Evolutionary conservation across 1,140 invertebrate genomes (phyloP), one percentile per base, ranked within the genome.

Genomic region (Copidosoma floridanum): DNA sequence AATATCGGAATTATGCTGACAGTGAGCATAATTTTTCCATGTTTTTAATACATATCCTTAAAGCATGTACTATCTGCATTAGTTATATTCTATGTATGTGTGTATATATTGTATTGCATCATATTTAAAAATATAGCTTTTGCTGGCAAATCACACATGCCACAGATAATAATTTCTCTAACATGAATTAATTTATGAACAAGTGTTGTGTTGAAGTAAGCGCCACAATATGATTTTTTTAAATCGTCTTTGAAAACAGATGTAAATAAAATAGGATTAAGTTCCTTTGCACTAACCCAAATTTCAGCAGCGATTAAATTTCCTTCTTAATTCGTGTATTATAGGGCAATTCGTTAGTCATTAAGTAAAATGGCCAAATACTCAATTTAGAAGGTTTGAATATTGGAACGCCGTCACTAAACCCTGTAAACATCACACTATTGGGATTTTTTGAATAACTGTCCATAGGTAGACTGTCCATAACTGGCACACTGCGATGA

Each of bases 61-160:
- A n/a, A n/a, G n/a, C n/a, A n/a, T n/a, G n/a, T n/a, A n/a, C n/a
- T n/a, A n/a, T n/a, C n/a, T n/a, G n/a, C n/a, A n/a, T n/a, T n/a
- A n/a, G n/a, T n/a, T n/a, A n/a, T n/a, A n/a, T n/a, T n/a, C n/a
- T n/a, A n/a, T n/a, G n/a, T n/a, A n/a, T n/a, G n/a, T n/a, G n/a
- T n/a, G n/a, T n/a, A n/a, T n/a, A n/a, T n/a, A n/a, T 57, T 63
- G 26, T 63, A 57, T 21, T 63, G 57, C 3, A 50, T 61, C 50
- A 58, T 54, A 27, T 60, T 57, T 1, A 64, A 23, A 52, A 67
- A 63, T 1, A 61, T n/a, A 10, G 65, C 37, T 16, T 61, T 60
- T 0, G 63, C 59, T 12, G 60, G 63, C 2, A 57, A 53, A 43
- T 64, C 65, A 26, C 51, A 37, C 1, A 58, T 47, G 5, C 60